Percentiles rank a stretch among this genome's conserved stretches.
phyloP scores from a whole-genome alignment of 30 jellyfish, hydroid and myxozoan species.

The Hydractinia echinata region DNA sequence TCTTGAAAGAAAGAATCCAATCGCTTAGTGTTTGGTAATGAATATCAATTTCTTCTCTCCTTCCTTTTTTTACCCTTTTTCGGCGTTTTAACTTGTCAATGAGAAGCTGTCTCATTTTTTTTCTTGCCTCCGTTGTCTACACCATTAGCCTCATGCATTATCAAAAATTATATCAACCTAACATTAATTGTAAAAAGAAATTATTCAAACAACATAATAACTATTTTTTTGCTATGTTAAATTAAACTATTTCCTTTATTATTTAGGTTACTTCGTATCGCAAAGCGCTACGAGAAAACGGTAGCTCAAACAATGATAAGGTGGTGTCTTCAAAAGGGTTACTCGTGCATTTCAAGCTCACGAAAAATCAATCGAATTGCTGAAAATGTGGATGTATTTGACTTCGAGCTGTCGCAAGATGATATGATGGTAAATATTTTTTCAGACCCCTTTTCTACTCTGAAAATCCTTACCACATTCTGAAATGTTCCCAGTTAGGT shows the following conservation, averaged over 20 bases:
- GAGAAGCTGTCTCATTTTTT: too few species aligned
- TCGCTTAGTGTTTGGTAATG: background rate
- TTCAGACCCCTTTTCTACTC: background rate
- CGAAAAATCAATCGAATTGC: background rate
- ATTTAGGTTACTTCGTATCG: background rate
- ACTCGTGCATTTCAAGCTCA: background rate
- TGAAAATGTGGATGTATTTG: conserved; percentile 7
- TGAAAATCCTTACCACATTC: too few species aligned
- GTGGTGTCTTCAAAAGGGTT: background rate
- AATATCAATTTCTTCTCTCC: too few species aligned
- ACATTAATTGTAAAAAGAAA: too few species aligned
- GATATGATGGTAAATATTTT: background rate
- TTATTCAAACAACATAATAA: too few species aligned
- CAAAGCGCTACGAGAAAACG: background rate
- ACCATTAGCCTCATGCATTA: too few species aligned
- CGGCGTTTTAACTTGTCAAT: too few species aligned
- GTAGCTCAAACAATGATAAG: conserved; percentile 9
- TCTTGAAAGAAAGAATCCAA: background rate
- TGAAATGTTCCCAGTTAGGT: too few species aligned
- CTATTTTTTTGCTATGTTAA: background rate
- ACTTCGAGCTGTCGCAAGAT: background rate
- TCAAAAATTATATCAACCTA: too few species aligned
- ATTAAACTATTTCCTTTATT: too few species aligned
- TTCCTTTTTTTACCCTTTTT: too few species aligned
- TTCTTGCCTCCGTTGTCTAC: too few species aligned